Evolutionary conservation across 2,113 vertebrate species (phyloP).

Genomic region (Embiotoca jacksoni): DNA sequence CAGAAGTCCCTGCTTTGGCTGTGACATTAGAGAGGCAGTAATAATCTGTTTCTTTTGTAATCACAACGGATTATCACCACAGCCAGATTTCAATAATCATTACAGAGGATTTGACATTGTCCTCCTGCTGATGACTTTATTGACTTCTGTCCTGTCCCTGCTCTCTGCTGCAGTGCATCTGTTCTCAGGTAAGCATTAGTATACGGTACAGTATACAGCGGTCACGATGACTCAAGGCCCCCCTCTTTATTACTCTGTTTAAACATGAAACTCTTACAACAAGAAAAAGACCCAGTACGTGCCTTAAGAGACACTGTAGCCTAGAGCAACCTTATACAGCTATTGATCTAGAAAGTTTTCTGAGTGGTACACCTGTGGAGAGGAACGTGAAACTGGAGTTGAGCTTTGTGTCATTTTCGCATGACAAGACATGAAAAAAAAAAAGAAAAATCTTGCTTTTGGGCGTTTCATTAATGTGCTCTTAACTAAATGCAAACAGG

Average conservation of each 20-base stretch:
- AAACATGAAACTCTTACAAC: neutral
- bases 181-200: neutral
- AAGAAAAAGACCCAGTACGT: neutral
- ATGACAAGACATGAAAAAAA: too few species aligned
- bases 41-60: slow-evolving; percentile 42
- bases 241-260: neutral
- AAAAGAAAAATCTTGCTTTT: too few species aligned
- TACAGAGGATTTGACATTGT: slow-evolving; percentile 38
- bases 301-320: neutral
- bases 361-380: neutral
- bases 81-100: slow-evolving; percentile 54
- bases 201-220: neutral
- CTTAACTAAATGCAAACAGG: too few species aligned
- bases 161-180: slow-evolving; percentile 22
- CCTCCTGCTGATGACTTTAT: slow-evolving; percentile 59
- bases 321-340: neutral
- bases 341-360: neutral
- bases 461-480: too few species aligned
- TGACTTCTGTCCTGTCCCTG: slow-evolving; percentile 18
- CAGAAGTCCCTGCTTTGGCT: neutral
- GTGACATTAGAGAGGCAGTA: slow-evolving; percentile 1
- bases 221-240: neutral
- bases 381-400: too few species aligned
- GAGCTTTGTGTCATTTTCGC: too few species aligned
- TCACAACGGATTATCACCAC: slow-evolving; percentile 55